phyloP scores from a whole-genome alignment of 1,140 invertebrate genomes.

The Hylaeus anthracinus region DNA sequence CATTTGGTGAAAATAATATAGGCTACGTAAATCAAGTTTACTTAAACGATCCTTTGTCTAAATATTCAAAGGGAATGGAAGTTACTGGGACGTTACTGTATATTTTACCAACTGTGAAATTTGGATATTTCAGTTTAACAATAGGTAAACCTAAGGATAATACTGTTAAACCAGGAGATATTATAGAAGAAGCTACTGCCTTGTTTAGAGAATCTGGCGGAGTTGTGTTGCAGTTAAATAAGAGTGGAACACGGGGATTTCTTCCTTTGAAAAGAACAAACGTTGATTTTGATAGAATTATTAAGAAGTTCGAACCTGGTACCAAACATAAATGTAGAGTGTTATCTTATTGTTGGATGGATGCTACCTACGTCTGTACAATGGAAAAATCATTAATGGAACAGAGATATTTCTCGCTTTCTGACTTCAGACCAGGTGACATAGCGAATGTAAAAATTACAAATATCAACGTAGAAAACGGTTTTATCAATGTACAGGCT shows the following conservation, averaged over 20 bases:
- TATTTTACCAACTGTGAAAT: constrained; percentile 85
- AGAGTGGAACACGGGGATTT: constrained; percentile 80
- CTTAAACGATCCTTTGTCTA: constrained; percentile 72
- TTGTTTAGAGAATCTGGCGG: constrained; percentile 79
- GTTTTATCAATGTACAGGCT: constrained; percentile 70
- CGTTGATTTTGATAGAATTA: constrained; percentile 76
- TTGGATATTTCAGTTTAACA: constrained; percentile 82
- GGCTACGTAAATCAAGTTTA: constrained; percentile 82
- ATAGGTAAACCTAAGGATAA: constrained; percentile 70
- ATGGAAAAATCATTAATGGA: constrained; percentile 82
- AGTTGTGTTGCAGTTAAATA: constrained; percentile 81
- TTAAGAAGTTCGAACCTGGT: constrained; percentile 78
- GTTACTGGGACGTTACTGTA: constrained; percentile 84
- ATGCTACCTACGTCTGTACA: constrained; percentile 83
- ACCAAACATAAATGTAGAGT: constrained; percentile 83
- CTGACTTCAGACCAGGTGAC: constrained; percentile 82
- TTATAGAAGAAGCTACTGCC: constrained; percentile 80
- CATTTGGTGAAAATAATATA: constrained; percentile 79
- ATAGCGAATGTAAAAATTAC: constrained; percentile 79
- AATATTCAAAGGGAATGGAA: constrained; percentile 75
- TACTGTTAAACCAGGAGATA: constrained; percentile 78
- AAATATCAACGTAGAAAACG: constrained; percentile 58
- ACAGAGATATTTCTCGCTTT: constrained; percentile 78
- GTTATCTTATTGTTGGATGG: constrained; percentile 82
- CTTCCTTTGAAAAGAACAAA: constrained; percentile 80